Evolutionary conservation across 2,797 vertebrate genomes (phyloP).

Genomic region (Poecilia gillii): DNA sequence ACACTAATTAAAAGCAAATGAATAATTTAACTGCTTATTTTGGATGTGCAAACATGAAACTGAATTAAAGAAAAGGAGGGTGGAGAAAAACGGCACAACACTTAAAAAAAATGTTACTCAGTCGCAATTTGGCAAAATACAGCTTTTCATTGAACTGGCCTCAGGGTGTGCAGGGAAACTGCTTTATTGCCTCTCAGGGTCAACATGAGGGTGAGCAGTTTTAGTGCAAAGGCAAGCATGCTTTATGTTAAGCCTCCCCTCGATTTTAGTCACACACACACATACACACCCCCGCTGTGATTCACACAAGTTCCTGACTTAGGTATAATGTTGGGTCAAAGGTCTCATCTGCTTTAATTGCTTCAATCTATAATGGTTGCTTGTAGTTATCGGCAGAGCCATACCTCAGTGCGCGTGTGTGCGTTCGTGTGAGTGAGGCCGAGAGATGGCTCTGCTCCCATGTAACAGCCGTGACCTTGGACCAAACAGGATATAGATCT

Average conservation of each 20-base stretch:
- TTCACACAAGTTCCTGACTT: conserved; percentile 64
- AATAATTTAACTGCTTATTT: conserved; percentile 25
- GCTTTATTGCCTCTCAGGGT: conserved; percentile 58
- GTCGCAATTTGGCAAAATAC: conserved; percentile 13
- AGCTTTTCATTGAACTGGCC: conserved; percentile 49
- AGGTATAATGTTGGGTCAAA: conserved; percentile 74
- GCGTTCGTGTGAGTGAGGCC: conserved; percentile 40
- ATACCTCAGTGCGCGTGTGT: conserved; percentile 64
- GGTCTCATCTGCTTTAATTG: conserved; percentile 78
- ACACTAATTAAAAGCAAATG: conserved; percentile 16
- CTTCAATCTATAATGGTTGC: conserved; percentile 78
- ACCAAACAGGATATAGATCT: conserved; percentile 75
- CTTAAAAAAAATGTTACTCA: conserved; percentile 13
- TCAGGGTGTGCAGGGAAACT: conserved; percentile 8
- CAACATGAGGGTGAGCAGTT: conserved; percentile 56
- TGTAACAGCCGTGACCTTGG: conserved; percentile 80
- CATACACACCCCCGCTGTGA: conserved; percentile 48
- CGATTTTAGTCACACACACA: neutral
- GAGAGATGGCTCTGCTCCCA: conserved; percentile 64
- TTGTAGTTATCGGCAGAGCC: conserved; percentile 77
- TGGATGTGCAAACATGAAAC: conserved; percentile 14
- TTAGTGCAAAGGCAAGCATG: conserved; percentile 67
- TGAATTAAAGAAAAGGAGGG: conserved; percentile 5
- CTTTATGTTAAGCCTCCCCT: conserved; percentile 63
- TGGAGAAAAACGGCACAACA: conserved; percentile 4